Evolutionary conservation across 2,113 vertebrate genomes (phyloP).

Genomic region (Gavialis gangeticus): DNA sequence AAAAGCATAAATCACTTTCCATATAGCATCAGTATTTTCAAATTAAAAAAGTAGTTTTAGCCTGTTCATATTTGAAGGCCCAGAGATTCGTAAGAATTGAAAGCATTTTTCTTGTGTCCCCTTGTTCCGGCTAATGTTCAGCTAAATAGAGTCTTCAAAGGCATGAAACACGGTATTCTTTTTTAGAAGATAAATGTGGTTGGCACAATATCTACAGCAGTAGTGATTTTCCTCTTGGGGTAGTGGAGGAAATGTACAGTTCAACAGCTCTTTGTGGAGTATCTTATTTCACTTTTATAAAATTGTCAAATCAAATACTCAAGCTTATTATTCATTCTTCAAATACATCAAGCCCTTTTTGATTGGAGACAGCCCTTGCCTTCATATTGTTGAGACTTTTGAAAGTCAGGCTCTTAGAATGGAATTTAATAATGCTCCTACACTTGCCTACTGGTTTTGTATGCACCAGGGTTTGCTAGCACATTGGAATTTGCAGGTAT

Average conservation of each 20-base stretch:
- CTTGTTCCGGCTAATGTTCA: not conserved
- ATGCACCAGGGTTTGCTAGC: not conserved
- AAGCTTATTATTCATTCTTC: not conserved
- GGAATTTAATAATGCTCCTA: not conserved
- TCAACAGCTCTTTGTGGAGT: not conserved
- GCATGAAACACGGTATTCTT: not conserved
- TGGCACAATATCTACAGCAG: not conserved
- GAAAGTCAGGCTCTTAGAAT: not conserved
- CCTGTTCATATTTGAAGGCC: not conserved
- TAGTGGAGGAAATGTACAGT: not conserved
- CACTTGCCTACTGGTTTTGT: not conserved
- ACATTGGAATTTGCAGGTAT: not conserved
- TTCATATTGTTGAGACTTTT: not conserved
- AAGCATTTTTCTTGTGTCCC: not conserved
- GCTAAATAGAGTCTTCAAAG: not conserved
- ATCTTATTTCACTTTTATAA: not conserved
- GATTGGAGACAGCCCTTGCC: not conserved
- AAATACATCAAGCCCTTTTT: not conserved
- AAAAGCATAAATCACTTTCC: not conserved
- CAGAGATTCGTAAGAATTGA: not conserved
- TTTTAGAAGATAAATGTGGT: not conserved
- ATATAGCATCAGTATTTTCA: not conserved
- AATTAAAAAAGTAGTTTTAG: not conserved
- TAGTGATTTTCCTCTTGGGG: too few species aligned
- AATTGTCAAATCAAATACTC: not conserved